Base-by-base conservation (phyloP, 2,888 invertebrate genomes). In the Amitus sp. region DNA sequence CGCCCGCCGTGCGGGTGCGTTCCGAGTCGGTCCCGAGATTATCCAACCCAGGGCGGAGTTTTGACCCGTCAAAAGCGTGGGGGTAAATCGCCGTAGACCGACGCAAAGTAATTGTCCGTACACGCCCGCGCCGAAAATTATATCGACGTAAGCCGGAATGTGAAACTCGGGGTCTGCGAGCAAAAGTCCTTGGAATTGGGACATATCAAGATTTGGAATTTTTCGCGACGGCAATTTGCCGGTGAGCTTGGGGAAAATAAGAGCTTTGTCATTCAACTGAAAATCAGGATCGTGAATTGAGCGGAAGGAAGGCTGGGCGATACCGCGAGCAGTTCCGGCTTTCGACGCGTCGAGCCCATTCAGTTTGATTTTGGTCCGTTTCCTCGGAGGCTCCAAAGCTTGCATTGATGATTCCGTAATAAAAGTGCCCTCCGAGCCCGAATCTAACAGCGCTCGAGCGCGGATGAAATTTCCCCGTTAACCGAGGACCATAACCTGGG, bases 401-500 rank as follows among this genome's bases (percentile, higher is more conserved):
- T 55, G 60, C 1, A 40, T 54, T 6, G 47, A 10, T 0, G 54
- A 46, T 40, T 47, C 60, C 12, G 50, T 20, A 6, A 60, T 20
- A 23, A 60, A 60, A 9, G 50, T 40, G 7, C 34, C 28, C 37
- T 61, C 47, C 15, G 55, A 50, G 1, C 55, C 55, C 23, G 55
- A 55, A 55, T 61, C 60, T 4, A 55, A 7, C 1, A 61, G 42
- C 7, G 55, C 60, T 0, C 60, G 48, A 13, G 47, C 49, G 17
- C 6, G 10, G 17, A 27, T 42, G 6, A 13, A 9, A 2, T 42
- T 10, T 2, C 49, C 60, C 27, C 9, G 4, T 2, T 45, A 39
- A 12, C 49, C 49, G 2, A 30, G 12, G 6, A 60, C 33, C 17
- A 4, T 3, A 5, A 60, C 49, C 13, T 19, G 42, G 2, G 61